Base-by-base conservation (phyloP, 2,888 invertebrate species). In the Orchesellides sinensis region DNA sequence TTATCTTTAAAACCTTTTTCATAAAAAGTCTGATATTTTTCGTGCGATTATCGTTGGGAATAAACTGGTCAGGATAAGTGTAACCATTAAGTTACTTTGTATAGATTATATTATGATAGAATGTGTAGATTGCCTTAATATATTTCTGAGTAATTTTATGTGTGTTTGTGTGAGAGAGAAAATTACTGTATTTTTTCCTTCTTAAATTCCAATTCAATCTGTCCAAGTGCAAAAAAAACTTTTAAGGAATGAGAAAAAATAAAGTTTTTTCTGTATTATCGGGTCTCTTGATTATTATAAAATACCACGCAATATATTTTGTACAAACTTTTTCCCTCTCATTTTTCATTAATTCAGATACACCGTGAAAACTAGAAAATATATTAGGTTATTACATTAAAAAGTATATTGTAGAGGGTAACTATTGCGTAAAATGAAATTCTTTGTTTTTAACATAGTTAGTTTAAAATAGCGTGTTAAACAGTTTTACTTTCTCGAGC, bases 291-390 rank as follows among this genome's bases (percentile, higher is more conserved):
- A 25, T 56, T 56, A 56, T 56, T 56, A 56, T 56, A n/a, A 3
- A 56, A 25, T 56, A 56, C 56, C 27, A 23, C 25, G 56, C 56
- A 23, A 56, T 56, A 56, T 56, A 25, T 54, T 54, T 47, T 4
- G 21, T 32, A 32, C 17, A 17, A 21, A 54, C 3, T 54, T 54
- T 54, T 56, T 8, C 25, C 56, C 25, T 56, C 25, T 56, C 10
- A 14, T 40, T 40, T 40, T n/a, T 40, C 40, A 40, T 14, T 40
- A 40, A 32, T 40, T 40, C 10, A 14, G 10, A 10, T 32, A 6
- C 10, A 10, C 32, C 10, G 10, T 40, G 40, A 2, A 8, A 40
- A 40, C n/a, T n/a, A 40, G 40, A 14, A 2, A 40, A 40, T 40
- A n/a, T 40, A 40, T 10, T 40, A 40, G 40, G 10, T 5, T 5